These are phyloP conservation scores for Achatina immaculata DNA, from an alignment of 1,140 invertebrate genomes.

Conservation along the genomic window DNA sequence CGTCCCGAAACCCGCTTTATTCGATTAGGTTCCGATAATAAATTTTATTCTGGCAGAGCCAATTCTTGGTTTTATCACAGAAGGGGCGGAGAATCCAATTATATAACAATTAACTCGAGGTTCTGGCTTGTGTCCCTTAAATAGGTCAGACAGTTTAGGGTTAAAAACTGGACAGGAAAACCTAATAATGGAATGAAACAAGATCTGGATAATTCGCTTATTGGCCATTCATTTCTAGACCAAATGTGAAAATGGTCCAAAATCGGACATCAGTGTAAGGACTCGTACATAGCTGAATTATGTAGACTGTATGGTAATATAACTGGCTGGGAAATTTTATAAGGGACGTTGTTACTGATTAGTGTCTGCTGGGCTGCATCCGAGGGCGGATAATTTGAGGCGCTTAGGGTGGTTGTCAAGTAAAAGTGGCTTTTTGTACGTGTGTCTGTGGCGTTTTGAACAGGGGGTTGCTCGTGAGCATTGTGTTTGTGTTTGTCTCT, in stretches of 20 bases:
- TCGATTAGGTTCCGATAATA: slow-evolving; percentile 30
- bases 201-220: slow-evolving; percentile 33
- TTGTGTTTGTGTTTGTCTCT: no score
- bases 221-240: slow-evolving; percentile 35
- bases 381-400: neutral
- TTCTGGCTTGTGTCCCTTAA: slow-evolving; percentile 35
- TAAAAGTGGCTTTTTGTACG: no score
- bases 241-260: slow-evolving; percentile 33
- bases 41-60: slow-evolving; percentile 35
- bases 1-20: slow-evolving; percentile 13
- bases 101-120: slow-evolving; percentile 32
- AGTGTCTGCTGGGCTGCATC: neutral
- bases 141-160: slow-evolving; percentile 37
- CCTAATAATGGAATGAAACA: slow-evolving; percentile 30
- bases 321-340: neutral
- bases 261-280: slow-evolving; percentile 14
- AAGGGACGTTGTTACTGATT: neutral
- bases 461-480: no score
- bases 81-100: slow-evolving; percentile 24
- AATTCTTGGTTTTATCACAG: slow-evolving; percentile 36
- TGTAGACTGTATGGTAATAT: slow-evolving; percentile 25
- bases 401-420: neutral
- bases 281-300: slow-evolving; percentile 6
- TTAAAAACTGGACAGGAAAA: slow-evolving; percentile 32
- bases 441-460: no score